phyloP scores from a whole-genome alignment of 2,797 vertebrate species.

The Acanthopagrus latus region DNA sequence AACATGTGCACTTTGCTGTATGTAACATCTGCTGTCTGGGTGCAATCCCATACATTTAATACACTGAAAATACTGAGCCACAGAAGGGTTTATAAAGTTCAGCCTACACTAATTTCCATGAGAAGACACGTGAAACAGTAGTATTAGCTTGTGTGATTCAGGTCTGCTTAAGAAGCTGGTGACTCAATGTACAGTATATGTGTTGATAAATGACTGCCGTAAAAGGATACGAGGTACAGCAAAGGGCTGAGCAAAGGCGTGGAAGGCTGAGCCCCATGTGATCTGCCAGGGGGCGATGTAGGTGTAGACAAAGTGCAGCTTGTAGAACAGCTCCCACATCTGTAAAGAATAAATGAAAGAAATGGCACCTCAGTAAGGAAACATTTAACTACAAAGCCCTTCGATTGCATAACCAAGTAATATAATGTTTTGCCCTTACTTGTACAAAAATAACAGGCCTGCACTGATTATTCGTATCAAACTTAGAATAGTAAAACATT shows the following conservation, averaged over 20 bases:
- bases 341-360: slow-evolving; percentile 56
- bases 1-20: not conserved
- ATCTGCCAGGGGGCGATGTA: slow-evolving; percentile 99
- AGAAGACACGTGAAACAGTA: not conserved
- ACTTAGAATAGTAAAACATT: not conserved
- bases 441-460: not conserved
- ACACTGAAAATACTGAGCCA: not conserved
- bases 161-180: not conserved
- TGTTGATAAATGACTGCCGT: not conserved
- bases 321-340: slow-evolving; percentile 98
- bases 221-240: slow-evolving; percentile 99
- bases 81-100: not conserved
- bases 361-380: slow-evolving; percentile 13
- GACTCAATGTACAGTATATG: slow-evolving; percentile 1
- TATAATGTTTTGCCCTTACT: not conserved
- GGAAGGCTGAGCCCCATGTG: slow-evolving; percentile 98
- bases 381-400: not conserved
- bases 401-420: not conserved
- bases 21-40: not conserved
- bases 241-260: slow-evolving; percentile 98
- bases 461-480: not conserved
- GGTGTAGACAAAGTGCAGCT: slow-evolving; percentile 97
- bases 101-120: not conserved
- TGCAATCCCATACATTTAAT: not conserved
- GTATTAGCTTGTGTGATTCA: no score